Base-by-base conservation (phyloP, 1,140 invertebrate species). In the Diprion similis region DNA sequence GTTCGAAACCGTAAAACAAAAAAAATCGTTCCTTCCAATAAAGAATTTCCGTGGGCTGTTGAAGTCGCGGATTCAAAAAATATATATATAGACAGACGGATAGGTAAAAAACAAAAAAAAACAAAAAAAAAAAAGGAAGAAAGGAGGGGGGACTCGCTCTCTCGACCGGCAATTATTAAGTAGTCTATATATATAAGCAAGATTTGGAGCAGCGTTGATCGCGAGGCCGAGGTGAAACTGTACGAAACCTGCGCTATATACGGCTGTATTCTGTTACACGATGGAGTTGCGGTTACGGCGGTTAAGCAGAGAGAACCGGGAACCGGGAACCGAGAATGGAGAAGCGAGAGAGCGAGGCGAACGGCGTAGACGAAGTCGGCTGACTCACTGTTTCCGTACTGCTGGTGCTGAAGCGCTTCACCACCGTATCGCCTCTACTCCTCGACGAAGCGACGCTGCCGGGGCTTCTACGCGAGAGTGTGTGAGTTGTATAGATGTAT, bases 301-400 rank as follows among this genome's bases (percentile, higher is more conserved):
- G 24, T 37, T 37, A 37, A 37, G 24, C 24, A 37, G 24, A 37
- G 2, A 37, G 24, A 37, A 37, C 24, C 24, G 24, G 51, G 51
- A 59, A 59, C 51, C n/a, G 11, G 51, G 51, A 59, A 59, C 24
- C 24, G 24, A 37, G 24, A 37, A 59, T 17, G 51, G 51, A 59
- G 51, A 59, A 59, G 4, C 51, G 3, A 17, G n/a, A 17, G n/a
- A 59, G n/a, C 51, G 11, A 17, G 51, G 51, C 51, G 51, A 8
- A 8, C n/a, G 51, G 51, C 51, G 51, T 59, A 59, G 51, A 59
- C 51, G 6, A 59, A 59, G 51, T 59, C 51, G 51, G 51, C 51
- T 59, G 51, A 59, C 51, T 59, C 51, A 59, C 51, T 59, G 51
- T 59, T 59, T 59, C 51, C 51, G 51, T 59, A 17, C 51, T 59